Conservation (phyloP, 2,888 invertebrate species). For the Coecobrya sp. region DNA sequence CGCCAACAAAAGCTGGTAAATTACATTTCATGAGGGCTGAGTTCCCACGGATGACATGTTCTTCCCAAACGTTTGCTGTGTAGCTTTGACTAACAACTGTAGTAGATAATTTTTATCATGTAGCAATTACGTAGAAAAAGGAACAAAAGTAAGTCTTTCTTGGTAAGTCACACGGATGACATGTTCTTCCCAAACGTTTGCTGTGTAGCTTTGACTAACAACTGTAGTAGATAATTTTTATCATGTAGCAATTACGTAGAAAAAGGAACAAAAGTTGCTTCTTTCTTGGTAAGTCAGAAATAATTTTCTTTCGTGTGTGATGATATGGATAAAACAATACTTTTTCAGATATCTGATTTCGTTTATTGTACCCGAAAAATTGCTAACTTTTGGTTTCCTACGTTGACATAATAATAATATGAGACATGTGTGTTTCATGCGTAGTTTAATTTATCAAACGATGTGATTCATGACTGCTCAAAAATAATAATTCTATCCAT, state of each 20-base stretch:
- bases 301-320: no score
- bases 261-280: background rate
- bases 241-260: background rate
- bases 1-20: slow-evolving; percentile 97
- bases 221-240: slow-evolving; percentile 89
- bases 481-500: no score
- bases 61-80: slow-evolving; percentile 97
- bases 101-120: background rate
- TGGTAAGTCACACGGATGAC: slow-evolving; percentile 92
- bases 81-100: slow-evolving; percentile 97
- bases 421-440: no score
- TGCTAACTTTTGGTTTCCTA: no score
- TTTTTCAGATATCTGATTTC: no score
- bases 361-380: no score
- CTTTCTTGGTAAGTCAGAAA: background rate
- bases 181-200: slow-evolving; percentile 97
- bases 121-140: background rate
- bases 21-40: slow-evolving; percentile 97
- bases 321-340: no score
- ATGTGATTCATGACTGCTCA: no score
- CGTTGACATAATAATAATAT: no score
- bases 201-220: slow-evolving; percentile 95
- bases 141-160: background rate
- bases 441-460: no score
- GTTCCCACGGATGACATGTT: slow-evolving; percentile 96